phyloP scores from a whole-genome alignment of 2,113 vertebrate genomes.

The Arothron firmamentum region DNA sequence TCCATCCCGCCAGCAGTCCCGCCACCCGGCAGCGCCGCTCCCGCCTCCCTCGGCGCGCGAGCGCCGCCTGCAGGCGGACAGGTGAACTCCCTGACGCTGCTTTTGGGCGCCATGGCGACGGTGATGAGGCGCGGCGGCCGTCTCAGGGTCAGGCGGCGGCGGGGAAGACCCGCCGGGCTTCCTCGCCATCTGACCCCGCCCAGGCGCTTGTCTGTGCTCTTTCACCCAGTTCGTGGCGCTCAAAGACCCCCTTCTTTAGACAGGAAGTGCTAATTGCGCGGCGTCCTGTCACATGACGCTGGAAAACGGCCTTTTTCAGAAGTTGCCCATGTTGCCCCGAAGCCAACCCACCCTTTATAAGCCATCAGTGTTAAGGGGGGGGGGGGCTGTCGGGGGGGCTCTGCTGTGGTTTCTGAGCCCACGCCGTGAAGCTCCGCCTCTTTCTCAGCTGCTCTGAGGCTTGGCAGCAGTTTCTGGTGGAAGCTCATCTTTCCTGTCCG shows the following conservation, averaged over 20 bases:
- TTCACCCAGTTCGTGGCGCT: slow-evolving; percentile 37
- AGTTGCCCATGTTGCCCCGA: slow-evolving; percentile 15
- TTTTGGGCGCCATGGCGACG: too few relatives aligned
- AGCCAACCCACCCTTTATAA: slow-evolving; percentile 5
- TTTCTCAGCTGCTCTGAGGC: slow-evolving; percentile 1
- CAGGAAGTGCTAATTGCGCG: slow-evolving; percentile 41
- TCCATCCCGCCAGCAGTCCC: slow-evolving; percentile 10
- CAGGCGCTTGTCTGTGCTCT: slow-evolving; percentile 1
- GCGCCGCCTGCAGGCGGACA: too few relatives aligned
- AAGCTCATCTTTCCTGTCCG: background rate
- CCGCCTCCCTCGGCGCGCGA: background rate
- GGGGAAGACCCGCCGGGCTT: too few relatives aligned
- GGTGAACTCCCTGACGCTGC: too few relatives aligned
- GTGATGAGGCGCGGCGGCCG: too few relatives aligned
- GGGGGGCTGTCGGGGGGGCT: background rate
- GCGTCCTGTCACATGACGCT: slow-evolving; percentile 51
- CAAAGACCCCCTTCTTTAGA: slow-evolving; percentile 18
- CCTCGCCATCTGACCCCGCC: too few relatives aligned
- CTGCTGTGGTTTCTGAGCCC: background rate
- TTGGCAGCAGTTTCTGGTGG: background rate
- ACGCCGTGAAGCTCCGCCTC: background rate
- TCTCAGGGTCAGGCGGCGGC: too few relatives aligned
- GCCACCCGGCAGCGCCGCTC: slow-evolving; percentile 1
- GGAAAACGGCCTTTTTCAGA: slow-evolving; percentile 25
- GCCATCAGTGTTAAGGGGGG: too few relatives aligned